These are phyloP conservation scores for Remorina albescens DNA, from an alignment of 2,797 vertebrate species.

Conservation along the genomic window DNA sequence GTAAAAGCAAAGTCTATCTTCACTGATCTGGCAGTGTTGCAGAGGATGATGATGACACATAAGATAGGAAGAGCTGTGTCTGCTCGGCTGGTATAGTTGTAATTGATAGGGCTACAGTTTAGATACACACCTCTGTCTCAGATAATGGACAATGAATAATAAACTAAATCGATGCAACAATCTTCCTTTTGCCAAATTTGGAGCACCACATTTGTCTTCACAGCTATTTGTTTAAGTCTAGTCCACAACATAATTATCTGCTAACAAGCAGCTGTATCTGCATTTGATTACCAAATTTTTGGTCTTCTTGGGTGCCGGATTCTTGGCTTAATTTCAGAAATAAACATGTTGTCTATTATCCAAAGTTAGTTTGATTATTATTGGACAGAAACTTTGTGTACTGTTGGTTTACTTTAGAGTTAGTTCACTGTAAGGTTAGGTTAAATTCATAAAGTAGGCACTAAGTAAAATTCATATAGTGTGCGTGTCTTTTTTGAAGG, in stretches of 20 bases:
- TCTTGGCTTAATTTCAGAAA: not conserved
- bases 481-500: conserved; percentile 24
- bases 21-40: conserved; percentile 39
- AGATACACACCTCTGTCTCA: not conserved
- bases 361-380: not conserved
- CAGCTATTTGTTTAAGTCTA: not conserved
- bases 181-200: not conserved
- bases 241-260: no score
- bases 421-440: not conserved
- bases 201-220: not conserved
- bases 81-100: conserved; percentile 3
- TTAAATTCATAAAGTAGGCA: conserved; percentile 18
- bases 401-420: not conserved
- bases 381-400: not conserved
- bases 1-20: conserved; percentile 51
- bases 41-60: conserved; percentile 29
- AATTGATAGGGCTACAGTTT: not conserved
- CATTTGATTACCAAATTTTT: no score
- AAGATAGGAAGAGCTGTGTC: conserved; percentile 18
- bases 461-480: not conserved
- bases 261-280: no score
- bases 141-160: not conserved
- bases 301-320: not conserved
- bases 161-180: not conserved
- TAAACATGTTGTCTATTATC: not conserved